phyloP scores from a whole-genome alignment of 1,140 invertebrate genomes.

The Macrocentrus cingulum region DNA sequence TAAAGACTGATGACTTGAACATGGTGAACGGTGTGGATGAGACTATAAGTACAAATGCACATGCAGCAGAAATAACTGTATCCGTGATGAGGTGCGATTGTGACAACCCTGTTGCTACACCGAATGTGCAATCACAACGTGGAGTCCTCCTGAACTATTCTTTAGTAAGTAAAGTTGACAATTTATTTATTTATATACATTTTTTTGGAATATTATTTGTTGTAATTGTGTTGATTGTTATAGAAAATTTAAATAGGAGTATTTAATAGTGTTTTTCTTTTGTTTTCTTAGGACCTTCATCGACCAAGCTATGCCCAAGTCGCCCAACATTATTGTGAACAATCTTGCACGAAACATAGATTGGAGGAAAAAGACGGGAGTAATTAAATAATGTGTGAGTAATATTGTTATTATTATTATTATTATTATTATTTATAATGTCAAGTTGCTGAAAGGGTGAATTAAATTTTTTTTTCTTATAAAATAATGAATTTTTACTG shows the following conservation, averaged over 20 bases:
- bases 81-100: conserved; percentile 54
- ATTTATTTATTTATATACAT: conserved; percentile 12
- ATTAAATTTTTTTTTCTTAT: too few relatives aligned
- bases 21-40: conserved; percentile 58
- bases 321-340: conserved; percentile 72
- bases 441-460: too few relatives aligned
- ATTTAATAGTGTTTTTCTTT: conserved; percentile 28
- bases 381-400: conserved; percentile 54
- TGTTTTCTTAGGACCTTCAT: conserved; percentile 57
- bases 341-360: conserved; percentile 60
- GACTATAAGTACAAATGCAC: conserved; percentile 53
- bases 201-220: conserved; percentile 7
- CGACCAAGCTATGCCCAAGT: conserved; percentile 83
- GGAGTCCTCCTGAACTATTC: conserved; percentile 49
- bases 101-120: conserved; percentile 49
- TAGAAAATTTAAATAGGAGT: too few relatives aligned
- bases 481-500: too few relatives aligned
- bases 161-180: conserved; percentile 47
- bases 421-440: neutral
- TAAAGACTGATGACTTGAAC: conserved; percentile 59
- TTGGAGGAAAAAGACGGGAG: conserved; percentile 55
- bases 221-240: too few relatives aligned
- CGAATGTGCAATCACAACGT: conserved; percentile 52
- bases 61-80: conserved; percentile 46
- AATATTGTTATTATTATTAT: conserved; percentile 26